Evolutionary conservation across 2,113 vertebrate genomes (phyloP).

Genomic region (Pelvicachromis taeniatus): DNA sequence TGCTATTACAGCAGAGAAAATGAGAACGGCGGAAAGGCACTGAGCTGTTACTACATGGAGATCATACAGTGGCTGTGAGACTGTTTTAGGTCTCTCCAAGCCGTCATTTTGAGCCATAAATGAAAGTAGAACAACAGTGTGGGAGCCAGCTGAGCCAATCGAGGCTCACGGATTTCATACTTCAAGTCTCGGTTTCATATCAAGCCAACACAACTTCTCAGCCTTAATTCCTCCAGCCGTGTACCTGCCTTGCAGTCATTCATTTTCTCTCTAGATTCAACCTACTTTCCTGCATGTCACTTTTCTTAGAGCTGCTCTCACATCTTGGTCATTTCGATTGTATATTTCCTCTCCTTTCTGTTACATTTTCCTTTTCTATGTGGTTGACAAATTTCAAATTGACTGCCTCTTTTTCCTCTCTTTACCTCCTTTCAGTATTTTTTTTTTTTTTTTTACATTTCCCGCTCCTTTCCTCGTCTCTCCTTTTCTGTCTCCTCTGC

Average conservation of each 20-base stretch:
- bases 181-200: constrained; percentile 44
- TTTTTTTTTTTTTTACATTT: constrained; percentile 2
- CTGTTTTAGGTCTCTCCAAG: constrained; percentile 42
- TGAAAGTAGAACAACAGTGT: constrained; percentile 46
- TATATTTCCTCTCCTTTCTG: not conserved
- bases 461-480: constrained; percentile 18
- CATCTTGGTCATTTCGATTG: not conserved
- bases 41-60: not conserved
- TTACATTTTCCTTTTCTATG: not conserved
- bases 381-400: constrained; percentile 25
- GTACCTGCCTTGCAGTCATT: constrained; percentile 56
- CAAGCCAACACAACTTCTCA: constrained; percentile 30
- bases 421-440: not conserved
- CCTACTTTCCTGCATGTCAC: constrained; percentile 24
- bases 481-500: constrained; percentile 30
- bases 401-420: not conserved
- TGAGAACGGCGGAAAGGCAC: not conserved
- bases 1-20: not conserved
- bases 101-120: constrained; percentile 31
- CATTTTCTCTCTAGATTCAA: constrained; percentile 35
- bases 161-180: constrained; percentile 51
- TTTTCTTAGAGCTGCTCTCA: constrained; percentile 9
- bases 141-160: constrained; percentile 28
- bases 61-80: constrained; percentile 6
- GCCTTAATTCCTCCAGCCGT: constrained; percentile 29